Base-by-base conservation (phyloP, 2,888 invertebrate genomes). In the Dione juno region DNA sequence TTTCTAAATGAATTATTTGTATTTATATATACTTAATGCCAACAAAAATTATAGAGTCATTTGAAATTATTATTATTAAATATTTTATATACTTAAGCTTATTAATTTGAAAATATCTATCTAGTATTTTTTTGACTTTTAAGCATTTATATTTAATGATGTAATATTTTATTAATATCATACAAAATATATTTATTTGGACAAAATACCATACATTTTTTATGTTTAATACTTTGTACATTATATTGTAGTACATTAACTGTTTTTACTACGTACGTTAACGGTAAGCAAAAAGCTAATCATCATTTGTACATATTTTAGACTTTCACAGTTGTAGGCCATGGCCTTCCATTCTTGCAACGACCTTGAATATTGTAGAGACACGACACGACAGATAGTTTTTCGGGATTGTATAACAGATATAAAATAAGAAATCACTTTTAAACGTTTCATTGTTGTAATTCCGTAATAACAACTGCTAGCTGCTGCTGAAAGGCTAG, bases 261-360 rank as follows among this genome's bases (percentile, higher is more conserved):
- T n/a, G n/a, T n/a, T n/a, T n/a, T n/a, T n/a, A n/a, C n/a, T n/a
- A n/a, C n/a, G n/a, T n/a, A n/a, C n/a, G 28, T 28, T 28, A 2
- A 28, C 2, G 5, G 28, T 28, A 28, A 28, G 28, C 28, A 28
- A 28, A 28, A 28, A 28, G 28, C 5, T 43, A 67, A 69, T 69
- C 66, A 69, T 52, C 69, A 67, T 69, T 69, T 72, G 67, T 64
- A 41, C 48, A 63, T 69, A 57, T 73, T 72, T 67, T 67, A 58
- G 65, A 45, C 50, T 65, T 54, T 59, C 40, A 65, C 67, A 67
- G 21, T 70, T 65, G 59, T 67, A 59, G 72, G 70, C 67, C 72
- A 70, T 65, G 72, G 72, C 53, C 50, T 68, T 68, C 63, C 53
- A 54, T 68, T 68, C 59, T 52, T 52, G 28, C 53, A n/a, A 37